Evolutionary conservation across 2,797 vertebrate genomes (phyloP).

Genomic region (Thunnus albacares): DNA sequence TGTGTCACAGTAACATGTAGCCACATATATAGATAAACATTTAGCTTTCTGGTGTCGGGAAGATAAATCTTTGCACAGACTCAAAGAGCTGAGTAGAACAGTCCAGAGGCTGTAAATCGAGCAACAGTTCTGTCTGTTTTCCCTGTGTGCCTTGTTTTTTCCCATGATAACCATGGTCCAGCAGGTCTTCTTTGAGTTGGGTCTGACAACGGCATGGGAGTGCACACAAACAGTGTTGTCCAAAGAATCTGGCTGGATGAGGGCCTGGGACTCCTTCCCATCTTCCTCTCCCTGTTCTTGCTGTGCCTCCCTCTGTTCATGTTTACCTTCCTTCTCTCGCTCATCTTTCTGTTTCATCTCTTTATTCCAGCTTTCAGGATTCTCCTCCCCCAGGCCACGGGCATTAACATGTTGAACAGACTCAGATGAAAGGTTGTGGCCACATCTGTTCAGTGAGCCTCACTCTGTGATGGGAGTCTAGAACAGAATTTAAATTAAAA

Average conservation of each 20-base stretch:
- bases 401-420: constrained; percentile 64
- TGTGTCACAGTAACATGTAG: constrained; percentile 25
- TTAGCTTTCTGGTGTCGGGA: constrained; percentile 27
- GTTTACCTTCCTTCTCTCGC: neutral
- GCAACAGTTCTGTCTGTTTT: constrained; percentile 38
- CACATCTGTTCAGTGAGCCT: constrained; percentile 48
- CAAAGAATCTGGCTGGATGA: constrained; percentile 30
- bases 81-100: constrained; percentile 49
- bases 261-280: constrained; percentile 11
- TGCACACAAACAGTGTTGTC: constrained; percentile 33
- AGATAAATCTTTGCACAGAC: constrained; percentile 52
- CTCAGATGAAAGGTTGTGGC: constrained; percentile 56
- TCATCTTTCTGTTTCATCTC: constrained; percentile 32
- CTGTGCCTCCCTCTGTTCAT: constrained; percentile 30
- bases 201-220: constrained; percentile 67
- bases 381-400: neutral
- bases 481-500: constrained; percentile 21
- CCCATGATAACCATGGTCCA: constrained; percentile 42
- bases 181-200: constrained; percentile 69
- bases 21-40: constrained; percentile 35
- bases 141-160: constrained; percentile 33
- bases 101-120: constrained; percentile 52
- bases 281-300: constrained; percentile 19
- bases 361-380: constrained; percentile 26
- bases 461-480: constrained; percentile 55